A percentile compares a stretch with the other conserved stretches of the same genome.
These are phyloP conservation scores for Galaxea fascicularis DNA, from an alignment of 92 coral and sea anemone species.

Conservation along the genomic window DNA sequence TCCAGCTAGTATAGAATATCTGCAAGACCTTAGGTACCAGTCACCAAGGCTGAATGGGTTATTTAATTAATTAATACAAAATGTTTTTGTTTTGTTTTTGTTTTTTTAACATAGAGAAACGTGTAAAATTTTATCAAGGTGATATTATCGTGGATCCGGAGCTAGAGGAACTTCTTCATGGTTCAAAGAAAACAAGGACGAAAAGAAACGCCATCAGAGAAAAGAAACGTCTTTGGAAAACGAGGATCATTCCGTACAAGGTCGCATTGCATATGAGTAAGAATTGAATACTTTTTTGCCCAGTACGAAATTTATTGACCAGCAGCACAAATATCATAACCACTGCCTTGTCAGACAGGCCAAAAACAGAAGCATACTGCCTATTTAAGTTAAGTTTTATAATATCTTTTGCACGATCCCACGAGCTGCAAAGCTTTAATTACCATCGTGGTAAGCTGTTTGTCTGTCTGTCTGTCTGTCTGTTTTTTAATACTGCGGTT, in stretches of 20 bases:
- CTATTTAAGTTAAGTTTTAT: too few species aligned
- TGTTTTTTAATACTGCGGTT: too few species aligned
- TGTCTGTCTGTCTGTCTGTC: too few species aligned
- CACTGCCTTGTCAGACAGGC: not conserved
- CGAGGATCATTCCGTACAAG: conserved; percentile 69
- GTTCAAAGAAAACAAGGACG: conserved; percentile 23
- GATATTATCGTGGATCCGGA: conserved; percentile 78
- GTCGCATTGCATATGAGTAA: conserved; percentile 69
- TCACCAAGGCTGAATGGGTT: not conserved
- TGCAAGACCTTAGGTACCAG: too few species aligned
- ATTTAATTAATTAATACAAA: not conserved
- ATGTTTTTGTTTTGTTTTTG: not conserved
- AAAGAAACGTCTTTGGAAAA: conserved; percentile 73
- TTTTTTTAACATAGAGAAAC: conserved; percentile 40
- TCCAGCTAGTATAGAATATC: too few species aligned
- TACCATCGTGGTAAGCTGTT: too few species aligned
- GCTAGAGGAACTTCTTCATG: conserved; percentile 53
- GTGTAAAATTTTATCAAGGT: conserved; percentile 74
- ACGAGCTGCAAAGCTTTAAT: too few species aligned
- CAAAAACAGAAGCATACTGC: too few species aligned
- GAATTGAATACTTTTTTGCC: not conserved
- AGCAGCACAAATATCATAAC: not conserved
- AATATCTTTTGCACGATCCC: too few species aligned
- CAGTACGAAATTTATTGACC: too few species aligned
- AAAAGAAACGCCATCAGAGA: conserved; percentile 76